Base-by-base conservation (phyloP, 2,888 invertebrate species). In the Cosmorhoe ocellata region DNA sequence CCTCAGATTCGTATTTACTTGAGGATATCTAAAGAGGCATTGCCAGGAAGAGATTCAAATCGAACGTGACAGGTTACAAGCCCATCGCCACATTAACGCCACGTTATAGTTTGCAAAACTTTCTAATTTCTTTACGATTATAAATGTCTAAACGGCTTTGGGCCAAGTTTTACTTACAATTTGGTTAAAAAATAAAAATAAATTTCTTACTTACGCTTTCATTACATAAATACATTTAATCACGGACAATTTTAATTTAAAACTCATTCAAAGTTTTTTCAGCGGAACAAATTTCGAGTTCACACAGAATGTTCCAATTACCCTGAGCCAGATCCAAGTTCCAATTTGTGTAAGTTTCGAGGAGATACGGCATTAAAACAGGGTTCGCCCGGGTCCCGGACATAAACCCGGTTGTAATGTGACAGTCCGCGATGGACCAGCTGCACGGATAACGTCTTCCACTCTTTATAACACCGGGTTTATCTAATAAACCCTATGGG, bases 371-470 rank as follows among this genome's bases (percentile, higher is more conserved):
- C 58, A 67, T 71, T 66, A 69, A 68, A 69, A 60, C 59, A 66
- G 64, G 64, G 69, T 69, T 69, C 63, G 56, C 59, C 52, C 45
- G 66, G 58, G 51, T 24, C 66, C 61, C 66, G 43, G 50, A 69
- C 78, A 76, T 79, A 79, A 80, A 80, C 74, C 73, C 68, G 66
- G 66, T 69, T 74, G 76, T 81, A 81, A 84, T 81, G 81, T 76
- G 81, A 79, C 76, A 72, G 73, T 73, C 69, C 70, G 70, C 74
- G 73, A 74, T 70, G 66, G 64, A 61, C 69, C 81, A 84, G 78
- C 79, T 81, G 84, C 70, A 75, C 66, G 67, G 70, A 76, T 76
- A 76, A 79, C 75, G 76, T 69, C 74, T 58, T 65, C 64, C 67
- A 71, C 72, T 78, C 76, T 76, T 74, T 74, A 74, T 77, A 72